Evolutionary conservation across 2,797 vertebrate genomes (phyloP), one percentile per base, ranked within the genome.

Genomic region (Zalophus californianus): DNA sequence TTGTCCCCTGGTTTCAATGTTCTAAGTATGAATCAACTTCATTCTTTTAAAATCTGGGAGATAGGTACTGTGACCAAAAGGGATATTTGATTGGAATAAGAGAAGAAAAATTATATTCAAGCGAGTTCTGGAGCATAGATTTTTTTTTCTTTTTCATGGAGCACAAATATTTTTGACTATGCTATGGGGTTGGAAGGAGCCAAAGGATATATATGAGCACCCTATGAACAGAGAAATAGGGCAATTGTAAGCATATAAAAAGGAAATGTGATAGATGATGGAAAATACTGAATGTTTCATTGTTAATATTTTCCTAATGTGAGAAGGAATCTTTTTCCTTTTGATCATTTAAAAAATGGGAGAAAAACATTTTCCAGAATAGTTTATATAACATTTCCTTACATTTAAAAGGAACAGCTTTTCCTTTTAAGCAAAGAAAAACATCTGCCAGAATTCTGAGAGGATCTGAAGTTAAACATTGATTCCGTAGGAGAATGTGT

Each of bases 311-410:
- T 95, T 38, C 32, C 6, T 68, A 41, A 73, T n/a, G 14, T 14
- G 62, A 82, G n/a, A 75, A n/a, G 14, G 41, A 86, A n/a, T n/a
- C 23, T 2, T 35, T 80, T 66, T 54, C n/a, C 10, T 54, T 79
- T 83, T 92, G 9, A 72, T 75, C 50, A 56, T 56, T 29, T 5
- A 80, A 85, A 73, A n/a, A 56, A 60, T 1, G 11, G 2, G 6
- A 23, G 25, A 35, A 32, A 32, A 13, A 23, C 58, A 35, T 64
- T 64, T 60, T 35, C 25, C 18, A 52, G 91, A 50, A 64, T 18
- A 60, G 7, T 73, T 92, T 27, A 62, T 32, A 20, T 29, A 79
- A 72, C 58, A 35, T 58, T 73, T 94, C 75, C 78, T 94, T 58
- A 77, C 5, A 56, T 86, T 72, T 44, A 78, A 82, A 94, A 64